phyloP scores from a whole-genome alignment of 2,797 vertebrate genomes.

The Fistularia commersonii region DNA sequence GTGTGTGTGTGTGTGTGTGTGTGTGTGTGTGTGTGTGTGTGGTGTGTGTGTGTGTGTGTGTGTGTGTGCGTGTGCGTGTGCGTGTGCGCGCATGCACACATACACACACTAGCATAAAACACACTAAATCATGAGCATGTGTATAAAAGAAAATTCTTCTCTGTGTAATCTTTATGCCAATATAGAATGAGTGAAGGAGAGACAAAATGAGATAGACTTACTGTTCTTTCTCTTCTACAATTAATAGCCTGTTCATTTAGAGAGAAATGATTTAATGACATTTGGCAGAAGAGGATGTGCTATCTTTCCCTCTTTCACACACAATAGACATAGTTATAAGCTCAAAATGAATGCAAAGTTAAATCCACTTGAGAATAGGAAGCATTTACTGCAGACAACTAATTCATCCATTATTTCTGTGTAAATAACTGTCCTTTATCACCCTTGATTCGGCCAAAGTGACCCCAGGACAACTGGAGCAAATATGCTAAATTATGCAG shows the following conservation, averaged over 20 bases:
- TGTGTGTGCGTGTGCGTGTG: conserved; percentile 7
- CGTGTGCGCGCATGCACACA: background rate
- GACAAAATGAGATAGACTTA: conserved; percentile 25
- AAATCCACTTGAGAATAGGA: conserved; percentile 33
- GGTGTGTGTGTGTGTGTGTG: background rate
- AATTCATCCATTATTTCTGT: conserved; percentile 16
- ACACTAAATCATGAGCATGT: conserved; percentile 14
- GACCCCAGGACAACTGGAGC: conserved; percentile 32
- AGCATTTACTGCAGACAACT: conserved; percentile 20
- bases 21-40: conserved; percentile 4
- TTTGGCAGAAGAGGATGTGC: conserved; percentile 33
- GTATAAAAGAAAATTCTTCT: conserved; percentile 36
- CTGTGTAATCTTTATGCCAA: conserved; percentile 35
- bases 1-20: background rate
- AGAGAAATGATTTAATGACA: conserved; percentile 40
- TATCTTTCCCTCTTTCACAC: conserved; percentile 10
- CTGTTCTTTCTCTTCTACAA: conserved; percentile 32
- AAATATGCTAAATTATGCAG: conserved; percentile 60
- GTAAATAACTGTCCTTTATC: conserved; percentile 57
- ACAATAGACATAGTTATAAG: conserved; percentile 7
- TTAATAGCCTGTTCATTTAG: conserved; percentile 43
- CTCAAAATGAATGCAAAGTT: conserved; percentile 39
- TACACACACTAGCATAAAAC: conserved; percentile 14
- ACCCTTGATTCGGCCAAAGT: conserved; percentile 37
- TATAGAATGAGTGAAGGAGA: conserved; percentile 28